phyloP scores from a whole-genome alignment of 2,113 vertebrate species.

The Brevimyrus niger region DNA sequence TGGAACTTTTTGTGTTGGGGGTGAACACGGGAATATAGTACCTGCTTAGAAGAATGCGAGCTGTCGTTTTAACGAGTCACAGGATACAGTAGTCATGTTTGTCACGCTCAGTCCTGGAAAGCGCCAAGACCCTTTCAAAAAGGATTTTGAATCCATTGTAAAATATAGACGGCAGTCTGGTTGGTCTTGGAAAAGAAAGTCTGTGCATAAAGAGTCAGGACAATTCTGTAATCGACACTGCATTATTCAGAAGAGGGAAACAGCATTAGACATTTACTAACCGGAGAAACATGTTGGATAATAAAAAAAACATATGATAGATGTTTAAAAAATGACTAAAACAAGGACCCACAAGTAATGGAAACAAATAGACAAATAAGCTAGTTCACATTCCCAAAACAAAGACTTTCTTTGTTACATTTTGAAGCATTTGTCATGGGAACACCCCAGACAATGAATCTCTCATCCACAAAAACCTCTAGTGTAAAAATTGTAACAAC shows the following conservation, averaged over 20 bases:
- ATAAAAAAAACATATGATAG: constrained; percentile 19
- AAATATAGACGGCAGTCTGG: constrained; percentile 42
- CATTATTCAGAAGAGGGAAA: constrained; percentile 45
- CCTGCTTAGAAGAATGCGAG: not conserved
- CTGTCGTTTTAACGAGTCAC: not conserved
- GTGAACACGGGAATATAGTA: not conserved
- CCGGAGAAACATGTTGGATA: constrained; percentile 33
- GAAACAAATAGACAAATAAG: not conserved
- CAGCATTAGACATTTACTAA: constrained; percentile 22
- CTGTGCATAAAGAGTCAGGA: constrained; percentile 29
- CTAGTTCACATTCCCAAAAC: not conserved
- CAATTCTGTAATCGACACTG: constrained; percentile 48
- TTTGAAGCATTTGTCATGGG: not conserved
- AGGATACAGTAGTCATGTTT: not conserved
- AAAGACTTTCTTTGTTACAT: not conserved
- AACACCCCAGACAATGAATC: constrained; percentile 9
- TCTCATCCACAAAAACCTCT: not conserved
- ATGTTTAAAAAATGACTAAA: constrained; percentile 16
- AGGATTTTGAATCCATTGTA: constrained; percentile 43
- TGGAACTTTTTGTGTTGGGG: constrained; percentile 23
- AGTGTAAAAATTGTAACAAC: not conserved
- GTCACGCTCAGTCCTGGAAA: constrained; percentile 23
- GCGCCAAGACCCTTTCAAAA: constrained; percentile 29
- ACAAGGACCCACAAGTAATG: constrained; percentile 13
- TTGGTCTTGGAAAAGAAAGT: constrained; percentile 45